These are phyloP conservation scores for Notiomystis cincta DNA, from an alignment of 2,113 vertebrate species.

Conservation along the genomic window DNA sequence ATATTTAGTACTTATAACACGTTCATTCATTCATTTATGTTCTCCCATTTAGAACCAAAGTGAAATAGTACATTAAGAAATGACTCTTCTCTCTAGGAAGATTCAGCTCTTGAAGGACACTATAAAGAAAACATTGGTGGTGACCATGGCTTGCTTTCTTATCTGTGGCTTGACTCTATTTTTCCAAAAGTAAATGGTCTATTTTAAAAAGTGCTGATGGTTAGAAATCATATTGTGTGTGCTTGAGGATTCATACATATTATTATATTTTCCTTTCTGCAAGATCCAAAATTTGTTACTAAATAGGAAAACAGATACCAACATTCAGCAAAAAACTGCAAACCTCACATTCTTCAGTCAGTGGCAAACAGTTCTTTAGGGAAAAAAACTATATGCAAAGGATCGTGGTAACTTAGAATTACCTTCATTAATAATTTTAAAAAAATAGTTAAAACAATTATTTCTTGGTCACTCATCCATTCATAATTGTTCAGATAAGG, in stretches of 20 bases:
- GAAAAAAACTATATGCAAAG: background rate
- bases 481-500: background rate
- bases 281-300: background rate
- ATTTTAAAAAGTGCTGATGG: background rate
- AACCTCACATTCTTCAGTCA: background rate
- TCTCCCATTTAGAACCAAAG: background rate
- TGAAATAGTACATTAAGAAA: background rate
- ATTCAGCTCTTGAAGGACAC: background rate
- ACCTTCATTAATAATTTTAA: background rate
- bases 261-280: background rate
- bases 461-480: background rate
- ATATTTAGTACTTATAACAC: background rate
- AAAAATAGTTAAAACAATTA: background rate
- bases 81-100: background rate
- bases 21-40: background rate
- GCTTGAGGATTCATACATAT: background rate
- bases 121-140: background rate
- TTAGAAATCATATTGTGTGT: background rate
- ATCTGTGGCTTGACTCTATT: background rate
- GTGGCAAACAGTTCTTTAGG: fast-evolving
- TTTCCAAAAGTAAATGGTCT: background rate
- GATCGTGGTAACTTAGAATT: background rate
- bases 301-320: background rate
- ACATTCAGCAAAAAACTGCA: background rate
- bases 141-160: background rate